Base-by-base conservation (phyloP, 2,888 invertebrate genomes). In the Cheilosia vernalis region DNA sequence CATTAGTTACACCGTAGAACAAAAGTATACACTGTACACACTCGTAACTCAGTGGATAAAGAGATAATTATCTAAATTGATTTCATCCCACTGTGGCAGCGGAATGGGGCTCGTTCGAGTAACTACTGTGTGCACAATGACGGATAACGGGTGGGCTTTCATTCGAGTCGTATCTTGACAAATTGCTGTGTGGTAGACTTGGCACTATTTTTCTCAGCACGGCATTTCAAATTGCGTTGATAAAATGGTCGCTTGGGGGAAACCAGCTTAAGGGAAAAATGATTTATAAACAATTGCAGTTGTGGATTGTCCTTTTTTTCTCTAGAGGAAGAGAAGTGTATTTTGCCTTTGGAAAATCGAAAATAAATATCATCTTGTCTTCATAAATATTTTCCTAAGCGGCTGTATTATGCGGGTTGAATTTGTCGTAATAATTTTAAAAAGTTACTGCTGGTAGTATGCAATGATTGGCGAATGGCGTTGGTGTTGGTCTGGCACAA, bases 31-130 rank as follows among this genome's bases (percentile, higher is more conserved):
- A 27, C 27, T 7, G 0, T 27, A 27, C 27, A 27, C 7, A 13
- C 30, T 30, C 21, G 6, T 15, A 56, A 15, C 30, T 37, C 37
- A 1, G 37, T 37, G 13, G 61, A 17, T 61, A 44, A 44, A 61
- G 27, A 44, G 44, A 61, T 61, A 61, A 61, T 61, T 61, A 61
- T 61, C 44, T 47, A 47, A 61, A 61, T 61, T 47, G 61, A 61
- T 61, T 61, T 5, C 44, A 17, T 61, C 44, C 47, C 7, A 5
- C 37, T 3, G 21, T 37, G 30, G 21, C 21, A 27, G 37, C 4
- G 37, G 37, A 37, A 37, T 37, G 13, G 37, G 24, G 10, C 55
- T 27, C 24, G 13, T 30, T 51, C n/a, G 13, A 51, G 13, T n/a
- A 27, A 5, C 55, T 17, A 2, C 9, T 55, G 15, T 24, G 42